A percentile compares a stretch with the other conserved stretches of the same genome.
Evolutionary conservation across 2,888 invertebrate species (phyloP).

Genomic region (Pelosia muscerda): DNA sequence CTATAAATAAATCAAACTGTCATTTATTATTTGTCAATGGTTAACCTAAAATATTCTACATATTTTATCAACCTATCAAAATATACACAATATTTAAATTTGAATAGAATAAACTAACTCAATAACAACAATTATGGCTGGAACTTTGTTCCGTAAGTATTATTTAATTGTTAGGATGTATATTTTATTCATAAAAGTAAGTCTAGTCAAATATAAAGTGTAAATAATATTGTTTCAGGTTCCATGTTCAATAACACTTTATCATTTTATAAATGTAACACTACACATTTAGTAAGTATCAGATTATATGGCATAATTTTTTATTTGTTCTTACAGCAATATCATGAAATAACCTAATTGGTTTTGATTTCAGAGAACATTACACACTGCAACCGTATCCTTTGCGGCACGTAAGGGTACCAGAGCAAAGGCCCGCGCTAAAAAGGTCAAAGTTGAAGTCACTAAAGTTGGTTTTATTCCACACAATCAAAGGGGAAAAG

Average conservation of each 20-base stretch:
- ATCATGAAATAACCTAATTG: neutral
- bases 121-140: slow-evolving; percentile 60
- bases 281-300: slow-evolving; percentile 71
- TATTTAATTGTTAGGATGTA: neutral
- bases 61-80: neutral
- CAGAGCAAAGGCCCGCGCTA: slow-evolving; percentile 91
- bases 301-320: too few species aligned
- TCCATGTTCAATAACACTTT: slow-evolving; percentile 67
- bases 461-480: slow-evolving; percentile 92
- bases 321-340: too few species aligned
- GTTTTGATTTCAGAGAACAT: slow-evolving; percentile 68
- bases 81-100: neutral
- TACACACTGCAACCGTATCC: slow-evolving; percentile 86
- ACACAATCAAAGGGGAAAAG: slow-evolving; percentile 88
- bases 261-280: slow-evolving; percentile 64
- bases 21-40: slow-evolving; percentile 26
- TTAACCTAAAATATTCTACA: slow-evolving; percentile 41
- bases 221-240: slow-evolving; percentile 63
- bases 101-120: neutral
- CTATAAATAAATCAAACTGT: neutral
- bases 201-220: slow-evolving; percentile 1
- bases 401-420: slow-evolving; percentile 95
- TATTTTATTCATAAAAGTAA: neutral
- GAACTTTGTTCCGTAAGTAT: slow-evolving; percentile 74
- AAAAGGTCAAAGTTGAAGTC: slow-evolving; percentile 92